Conservation (phyloP, 2,113 vertebrate species). For the Scolopax mira region DNA sequence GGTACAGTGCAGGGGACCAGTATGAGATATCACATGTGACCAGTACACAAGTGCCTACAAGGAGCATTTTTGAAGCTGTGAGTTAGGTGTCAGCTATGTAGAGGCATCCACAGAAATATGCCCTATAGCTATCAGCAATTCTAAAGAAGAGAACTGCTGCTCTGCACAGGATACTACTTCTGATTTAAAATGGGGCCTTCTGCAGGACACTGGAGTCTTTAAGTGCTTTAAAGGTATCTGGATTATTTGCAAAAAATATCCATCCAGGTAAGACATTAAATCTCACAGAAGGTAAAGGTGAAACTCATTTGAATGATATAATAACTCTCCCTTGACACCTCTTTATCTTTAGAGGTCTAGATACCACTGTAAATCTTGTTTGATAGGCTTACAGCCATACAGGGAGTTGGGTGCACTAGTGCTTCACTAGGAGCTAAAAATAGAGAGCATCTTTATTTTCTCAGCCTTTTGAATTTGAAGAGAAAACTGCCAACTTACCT, state of each 20-base stretch:
- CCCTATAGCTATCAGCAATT: not conserved
- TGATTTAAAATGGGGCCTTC: not conserved
- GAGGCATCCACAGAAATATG: not conserved
- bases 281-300: not conserved
- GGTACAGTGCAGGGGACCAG: not conserved
- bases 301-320: conserved; percentile 1
- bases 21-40: not conserved
- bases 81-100: not conserved
- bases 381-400: not conserved
- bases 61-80: not conserved
- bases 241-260: not conserved
- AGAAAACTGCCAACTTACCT: not conserved
- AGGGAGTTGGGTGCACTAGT: not conserved
- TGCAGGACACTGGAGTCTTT: not conserved
- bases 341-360: not conserved
- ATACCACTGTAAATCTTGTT: not conserved
- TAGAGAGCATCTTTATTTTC: not conserved
- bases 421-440: not conserved
- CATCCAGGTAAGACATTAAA: not conserved
- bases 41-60: not conserved
- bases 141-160: not conserved
- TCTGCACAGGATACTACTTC: not conserved
- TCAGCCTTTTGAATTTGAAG: not conserved
- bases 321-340: not conserved
- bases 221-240: not conserved